phyloP scores from a whole-genome alignment of 2,797 vertebrate species.

The Discoglossus pictus region DNA sequence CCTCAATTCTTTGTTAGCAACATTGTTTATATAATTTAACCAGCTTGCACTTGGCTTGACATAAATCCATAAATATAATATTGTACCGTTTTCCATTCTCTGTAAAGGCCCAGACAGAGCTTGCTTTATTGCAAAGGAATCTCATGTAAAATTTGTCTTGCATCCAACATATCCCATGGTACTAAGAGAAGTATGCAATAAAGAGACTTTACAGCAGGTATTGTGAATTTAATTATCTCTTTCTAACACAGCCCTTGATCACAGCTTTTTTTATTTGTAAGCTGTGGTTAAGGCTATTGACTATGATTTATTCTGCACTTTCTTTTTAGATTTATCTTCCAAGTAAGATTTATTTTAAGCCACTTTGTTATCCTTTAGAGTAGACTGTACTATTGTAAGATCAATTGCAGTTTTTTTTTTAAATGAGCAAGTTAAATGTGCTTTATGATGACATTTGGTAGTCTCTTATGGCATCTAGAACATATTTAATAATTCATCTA shows the following conservation, averaged over 20 bases:
- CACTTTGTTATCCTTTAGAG: slow-evolving; percentile 19
- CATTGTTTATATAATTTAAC: slow-evolving; percentile 24
- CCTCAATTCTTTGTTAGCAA: slow-evolving; percentile 6
- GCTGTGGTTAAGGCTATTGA: background rate
- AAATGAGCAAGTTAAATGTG: slow-evolving; percentile 2
- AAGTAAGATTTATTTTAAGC: slow-evolving; percentile 25
- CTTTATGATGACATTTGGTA: slow-evolving; percentile 14
- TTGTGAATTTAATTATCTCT: slow-evolving; percentile 4
- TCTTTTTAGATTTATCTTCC: background rate
- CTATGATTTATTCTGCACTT: slow-evolving; percentile 7
- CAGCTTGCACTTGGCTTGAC: slow-evolving; percentile 14
- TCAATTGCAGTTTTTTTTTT: slow-evolving; percentile 25
- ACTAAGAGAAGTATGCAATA: background rate
- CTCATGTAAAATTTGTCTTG: background rate
- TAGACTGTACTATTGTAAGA: slow-evolving; percentile 10
- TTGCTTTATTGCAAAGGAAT: slow-evolving; percentile 9
- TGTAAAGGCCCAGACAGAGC: background rate
- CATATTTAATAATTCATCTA: slow-evolving; percentile 12
- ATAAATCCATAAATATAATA: slow-evolving; percentile 30
- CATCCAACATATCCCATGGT: slow-evolving; percentile 7
- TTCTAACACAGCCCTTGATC: slow-evolving; percentile 2
- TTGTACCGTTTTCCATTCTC: slow-evolving; percentile 7
- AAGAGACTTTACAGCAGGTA: background rate
- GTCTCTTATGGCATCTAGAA: slow-evolving; percentile 1
- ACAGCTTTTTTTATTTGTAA: background rate